phyloP scores from a whole-genome alignment of 2,797 vertebrate species.

The Sparus aurata region DNA sequence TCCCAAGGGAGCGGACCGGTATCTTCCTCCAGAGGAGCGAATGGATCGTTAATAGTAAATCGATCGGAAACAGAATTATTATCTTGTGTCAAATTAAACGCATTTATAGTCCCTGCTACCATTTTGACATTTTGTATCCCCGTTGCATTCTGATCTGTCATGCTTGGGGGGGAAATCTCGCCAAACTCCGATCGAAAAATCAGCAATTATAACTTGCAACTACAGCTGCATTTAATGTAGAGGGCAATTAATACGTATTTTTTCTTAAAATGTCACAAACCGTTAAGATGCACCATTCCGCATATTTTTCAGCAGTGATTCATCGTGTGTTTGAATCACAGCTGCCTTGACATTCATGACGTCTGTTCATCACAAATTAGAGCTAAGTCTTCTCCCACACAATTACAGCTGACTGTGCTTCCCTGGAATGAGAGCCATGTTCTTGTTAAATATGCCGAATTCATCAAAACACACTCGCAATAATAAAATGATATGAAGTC shows the following conservation, averaged over 20 bases:
- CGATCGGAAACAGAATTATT: not conserved
- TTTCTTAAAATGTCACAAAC: not conserved
- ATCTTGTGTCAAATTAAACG: accelerated
- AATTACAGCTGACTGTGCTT: not conserved
- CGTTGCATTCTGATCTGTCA: not conserved
- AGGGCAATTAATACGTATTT: accelerated
- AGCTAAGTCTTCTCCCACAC: not conserved
- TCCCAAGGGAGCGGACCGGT: conserved; percentile 5
- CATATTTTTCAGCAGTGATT: not conserved
- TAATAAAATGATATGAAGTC: accelerated
- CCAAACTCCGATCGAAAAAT: not conserved
- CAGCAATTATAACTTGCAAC: not conserved
- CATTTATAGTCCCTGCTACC: not conserved
- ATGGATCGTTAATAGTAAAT: not conserved
- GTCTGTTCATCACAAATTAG: not conserved
- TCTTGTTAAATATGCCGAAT: not conserved
- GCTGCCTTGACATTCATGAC: conserved; percentile 15
- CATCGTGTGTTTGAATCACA: conserved; percentile 13
- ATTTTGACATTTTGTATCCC: conserved; percentile 17
- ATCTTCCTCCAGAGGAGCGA: not conserved
- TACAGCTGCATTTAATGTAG: accelerated
- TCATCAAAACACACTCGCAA: not conserved
- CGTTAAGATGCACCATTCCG: not conserved
- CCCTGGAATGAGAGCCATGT: accelerated
- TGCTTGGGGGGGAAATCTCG: not conserved